A percentile compares a stretch with the other conserved stretches of the same genome.
Conservation (phyloP, 2,113 vertebrate genomes). For the Alaudala cheleensis region DNA sequence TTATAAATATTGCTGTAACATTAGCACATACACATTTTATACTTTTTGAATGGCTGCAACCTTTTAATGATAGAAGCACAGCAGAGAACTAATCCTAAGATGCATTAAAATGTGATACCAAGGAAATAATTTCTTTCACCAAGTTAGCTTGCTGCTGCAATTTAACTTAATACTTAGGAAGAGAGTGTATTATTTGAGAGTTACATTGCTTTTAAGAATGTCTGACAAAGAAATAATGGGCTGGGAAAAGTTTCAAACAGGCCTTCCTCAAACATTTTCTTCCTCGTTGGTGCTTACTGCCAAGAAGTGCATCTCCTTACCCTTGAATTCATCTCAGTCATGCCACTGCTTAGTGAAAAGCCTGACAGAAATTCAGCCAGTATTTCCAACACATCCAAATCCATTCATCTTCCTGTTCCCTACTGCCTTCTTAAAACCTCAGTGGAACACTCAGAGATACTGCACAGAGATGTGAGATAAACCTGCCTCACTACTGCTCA, state of each 20-base stretch:
- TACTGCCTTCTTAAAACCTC: not conserved
- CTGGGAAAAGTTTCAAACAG: not conserved
- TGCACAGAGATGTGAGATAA: accelerated
- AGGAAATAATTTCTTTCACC: not conserved
- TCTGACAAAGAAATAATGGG: not conserved
- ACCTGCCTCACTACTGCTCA: not conserved
- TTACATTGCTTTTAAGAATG: not conserved
- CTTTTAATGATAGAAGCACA: not conserved
- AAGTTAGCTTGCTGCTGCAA: not conserved
- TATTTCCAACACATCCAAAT: not conserved
- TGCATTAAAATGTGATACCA: not conserved
- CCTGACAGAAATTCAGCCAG: not conserved
- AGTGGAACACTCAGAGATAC: accelerated
- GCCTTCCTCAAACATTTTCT: not conserved
- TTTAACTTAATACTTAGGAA: not conserved
- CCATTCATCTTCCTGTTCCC: not conserved
- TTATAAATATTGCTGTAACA: not conserved
- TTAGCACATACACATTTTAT: not conserved
- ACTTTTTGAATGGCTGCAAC: not conserved
- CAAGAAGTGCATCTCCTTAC: not conserved
- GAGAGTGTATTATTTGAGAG: not conserved
- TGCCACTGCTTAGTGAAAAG: not conserved
- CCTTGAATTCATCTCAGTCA: not conserved
- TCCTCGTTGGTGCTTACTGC: not conserved
- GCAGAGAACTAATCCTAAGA: not conserved